Percentiles rank a stretch among this genome's conserved stretches.
phyloP scores from a whole-genome alignment of 2,888 invertebrate genomes.

The Megaustenia siamemsis region DNA sequence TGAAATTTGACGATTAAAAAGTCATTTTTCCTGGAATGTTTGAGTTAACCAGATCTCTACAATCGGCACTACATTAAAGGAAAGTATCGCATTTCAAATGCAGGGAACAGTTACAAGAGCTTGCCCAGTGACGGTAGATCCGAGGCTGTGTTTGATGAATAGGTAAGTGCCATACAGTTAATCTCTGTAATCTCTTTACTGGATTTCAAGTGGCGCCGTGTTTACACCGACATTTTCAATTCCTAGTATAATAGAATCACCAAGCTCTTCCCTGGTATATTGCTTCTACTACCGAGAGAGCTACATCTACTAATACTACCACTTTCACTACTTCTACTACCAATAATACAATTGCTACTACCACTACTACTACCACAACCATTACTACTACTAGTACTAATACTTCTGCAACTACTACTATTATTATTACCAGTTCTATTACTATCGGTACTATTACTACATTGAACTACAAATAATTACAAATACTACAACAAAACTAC shows the following conservation, averaged over 20 bases:
- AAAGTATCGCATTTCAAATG: conserved; percentile 10
- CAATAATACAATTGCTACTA: too few relatives aligned
- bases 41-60: background rate
- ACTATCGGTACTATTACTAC: too few relatives aligned
- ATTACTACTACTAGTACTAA: too few relatives aligned
- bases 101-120: background rate
- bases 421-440: too few relatives aligned
- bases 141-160: background rate
- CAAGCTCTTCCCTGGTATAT: background rate
- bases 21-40: background rate
- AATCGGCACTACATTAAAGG: background rate
- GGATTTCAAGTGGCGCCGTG: conserved; percentile 3
- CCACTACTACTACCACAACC: too few relatives aligned
- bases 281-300: too few relatives aligned
- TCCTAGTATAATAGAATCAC: conserved; percentile 14
- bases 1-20: too few relatives aligned
- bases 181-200: conserved; percentile 16
- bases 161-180: conserved; percentile 14
- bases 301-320: too few relatives aligned
- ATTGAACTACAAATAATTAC: too few relatives aligned
- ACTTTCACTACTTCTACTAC: too few relatives aligned
- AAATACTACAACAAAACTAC: too few relatives aligned
- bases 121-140: background rate
- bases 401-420: too few relatives aligned
- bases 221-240: background rate